Conservation (phyloP, 1,140 invertebrate genomes). For the Vanessa atalanta region DNA sequence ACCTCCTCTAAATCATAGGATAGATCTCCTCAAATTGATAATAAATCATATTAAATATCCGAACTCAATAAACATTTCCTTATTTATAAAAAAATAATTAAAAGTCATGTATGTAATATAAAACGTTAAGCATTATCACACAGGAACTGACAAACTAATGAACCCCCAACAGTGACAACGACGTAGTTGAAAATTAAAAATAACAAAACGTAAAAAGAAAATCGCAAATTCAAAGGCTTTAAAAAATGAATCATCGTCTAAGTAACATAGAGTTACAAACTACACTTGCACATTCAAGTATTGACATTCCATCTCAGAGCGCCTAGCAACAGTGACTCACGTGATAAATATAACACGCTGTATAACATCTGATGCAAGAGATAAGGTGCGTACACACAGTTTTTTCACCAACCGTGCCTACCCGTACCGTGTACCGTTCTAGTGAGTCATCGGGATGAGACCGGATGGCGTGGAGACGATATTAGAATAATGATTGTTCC, state of each 20-base stretch:
- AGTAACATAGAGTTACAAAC: background rate
- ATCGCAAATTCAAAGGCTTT: background rate
- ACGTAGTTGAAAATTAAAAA: background rate
- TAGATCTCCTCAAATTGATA: too few species aligned
- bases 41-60: too few species aligned
- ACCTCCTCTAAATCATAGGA: too few species aligned
- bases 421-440: slow-evolving; percentile 68
- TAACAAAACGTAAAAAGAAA: background rate
- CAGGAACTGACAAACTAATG: too few species aligned
- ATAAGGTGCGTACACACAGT: slow-evolving; percentile 69
- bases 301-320: slow-evolving; percentile 12
- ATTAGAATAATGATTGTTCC: slow-evolving; percentile 38
- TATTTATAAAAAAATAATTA: too few species aligned
- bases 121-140: too few species aligned
- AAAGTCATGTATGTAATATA: too few species aligned
- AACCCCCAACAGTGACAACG: too few species aligned
- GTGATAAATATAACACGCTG: slow-evolving; percentile 45
- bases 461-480: slow-evolving; percentile 57
- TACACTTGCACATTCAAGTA: slow-evolving; percentile 6
- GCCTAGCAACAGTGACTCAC: slow-evolving; percentile 29
- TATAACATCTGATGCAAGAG: slow-evolving; percentile 77
- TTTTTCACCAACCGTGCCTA: slow-evolving; percentile 66
- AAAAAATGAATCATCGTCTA: background rate
- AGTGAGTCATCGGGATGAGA: slow-evolving; percentile 62
- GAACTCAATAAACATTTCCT: too few species aligned